Base-by-base conservation (phyloP, 2,797 vertebrate species). In the Lacerta viridis region DNA sequence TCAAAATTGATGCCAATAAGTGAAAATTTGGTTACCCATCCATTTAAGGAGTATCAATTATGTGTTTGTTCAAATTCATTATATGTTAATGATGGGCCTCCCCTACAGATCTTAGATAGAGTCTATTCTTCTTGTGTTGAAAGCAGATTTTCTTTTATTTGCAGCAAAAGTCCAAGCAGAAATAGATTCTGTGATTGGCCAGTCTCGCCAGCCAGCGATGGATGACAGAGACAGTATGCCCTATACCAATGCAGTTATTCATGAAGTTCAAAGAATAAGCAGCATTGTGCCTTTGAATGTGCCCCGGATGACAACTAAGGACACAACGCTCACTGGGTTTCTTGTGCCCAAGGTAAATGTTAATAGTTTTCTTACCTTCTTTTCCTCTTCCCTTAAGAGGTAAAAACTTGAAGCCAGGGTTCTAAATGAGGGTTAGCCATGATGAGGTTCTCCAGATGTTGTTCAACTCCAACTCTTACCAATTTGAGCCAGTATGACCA, bases 191-290 rank as follows among this genome's bases (percentile, higher is more conserved):
- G 97, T 98, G 84, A 93, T 98, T 0, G 98, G 98, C 85, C 95
- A 89, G 75, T 93, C 29, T 0, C 96, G 94, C 13, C 96, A 83
- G 8, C 98, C 98, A 0, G 90, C 92, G 0, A 94, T 97, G 95
- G 96, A 96, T 0, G 96, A 97, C 91, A 96, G 95, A 87, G 87
- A 93, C 80, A 96, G 92, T 84, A 93, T 99, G 96, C 98, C 98
- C 25, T 98, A 98, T 92, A 98, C 98, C 29, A 97, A 98, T 0
- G 98, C 98, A 0, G 98, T 98, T 75, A 93, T 98, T 95, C 98
- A 99, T 0, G 98, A 99, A 91, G 96, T 98, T 89, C 98, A 98
- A 94, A 97, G 98, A 93, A 97, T 97, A 92, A 92, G 96, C 83
- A 98, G 98, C 59, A 95, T 98, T 0, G 0, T 98, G 20, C 98